Base-by-base conservation (phyloP, 2,888 invertebrate species). In the Stenurella melanura region DNA sequence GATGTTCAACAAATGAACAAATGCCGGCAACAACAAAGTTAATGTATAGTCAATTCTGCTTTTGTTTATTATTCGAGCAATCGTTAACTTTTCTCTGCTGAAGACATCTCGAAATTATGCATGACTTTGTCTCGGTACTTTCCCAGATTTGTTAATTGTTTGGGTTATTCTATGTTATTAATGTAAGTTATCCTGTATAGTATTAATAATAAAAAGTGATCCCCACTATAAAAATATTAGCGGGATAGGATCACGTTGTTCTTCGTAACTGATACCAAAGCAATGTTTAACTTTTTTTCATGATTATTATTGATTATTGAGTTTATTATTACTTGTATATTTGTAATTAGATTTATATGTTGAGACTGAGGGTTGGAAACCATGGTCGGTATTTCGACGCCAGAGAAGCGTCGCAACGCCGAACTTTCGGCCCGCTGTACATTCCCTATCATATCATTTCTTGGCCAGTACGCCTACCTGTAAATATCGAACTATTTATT, bases 251-350 rank as follows among this genome's bases (percentile, higher is more conserved):
- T 81, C 78, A 84, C 86, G 86, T 88, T 89, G 87, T 89, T 89
- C 87, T 87, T 88, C 89, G 90, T 89, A 90, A 90, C 89, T 88
- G 89, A 90, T 90, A 90, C 90, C 90, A 90, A 90, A 90, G 90
- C 90, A 89, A 89, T 90, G 89, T 90, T 89, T 89, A 88, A 84
- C 83, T 87, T 87, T 87, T 87, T 87, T 84, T 87, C 87, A 86
- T 85, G 84, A 86, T 87, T 86, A 86, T 87, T 87, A 87, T 87
- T 85, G 83, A 87, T 88, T 88, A 88, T 88, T 88, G 87, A 88
- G 87, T 87, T 88, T 88, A 87, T 86, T 84, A 83, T 83, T 85
- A 86, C 79, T 82, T 88, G 87, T 88, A 88, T 87, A 88, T 89
- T 87, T 88, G 88, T 89, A 89, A 84, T 85, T 88, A 88, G 87